phyloP scores from a whole-genome alignment of 2,888 invertebrate genomes.

The Eristalis arbustorum region DNA sequence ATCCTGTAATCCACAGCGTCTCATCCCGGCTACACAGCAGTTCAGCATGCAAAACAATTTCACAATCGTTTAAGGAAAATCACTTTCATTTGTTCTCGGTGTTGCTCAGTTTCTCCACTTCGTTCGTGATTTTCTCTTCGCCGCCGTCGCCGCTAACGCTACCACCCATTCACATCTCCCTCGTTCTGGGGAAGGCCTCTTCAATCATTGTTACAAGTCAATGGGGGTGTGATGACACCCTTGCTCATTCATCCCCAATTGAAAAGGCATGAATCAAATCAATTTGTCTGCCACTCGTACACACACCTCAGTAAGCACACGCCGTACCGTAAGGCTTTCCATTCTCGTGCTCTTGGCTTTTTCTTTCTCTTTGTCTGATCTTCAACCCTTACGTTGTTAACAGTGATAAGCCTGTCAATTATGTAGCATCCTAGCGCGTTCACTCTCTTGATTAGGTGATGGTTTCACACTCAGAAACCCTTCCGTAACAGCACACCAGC shows the following conservation, averaged over 20 bases:
- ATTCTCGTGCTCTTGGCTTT: slow-evolving; percentile 36
- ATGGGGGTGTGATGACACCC: slow-evolving; percentile 27
- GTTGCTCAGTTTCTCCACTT: slow-evolving; percentile 6
- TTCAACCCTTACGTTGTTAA: slow-evolving; percentile 48
- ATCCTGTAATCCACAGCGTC: slow-evolving; percentile 11
- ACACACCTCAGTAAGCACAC: slow-evolving; percentile 27
- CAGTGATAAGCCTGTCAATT: slow-evolving; percentile 63
- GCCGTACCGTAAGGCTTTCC: neutral
- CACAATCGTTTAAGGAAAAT: slow-evolving; percentile 53
- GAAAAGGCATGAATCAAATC: slow-evolving; percentile 66
- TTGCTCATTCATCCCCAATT: slow-evolving; percentile 43
- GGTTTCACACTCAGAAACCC: slow-evolving; percentile 36
- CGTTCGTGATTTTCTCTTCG: neutral
- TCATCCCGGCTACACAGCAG: neutral
- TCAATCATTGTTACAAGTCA: neutral
- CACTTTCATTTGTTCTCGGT: slow-evolving; percentile 40
- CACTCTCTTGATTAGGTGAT: slow-evolving; percentile 26
- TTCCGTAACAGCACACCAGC: slow-evolving; percentile 5
- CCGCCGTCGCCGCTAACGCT: neutral
- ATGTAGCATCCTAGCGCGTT: slow-evolving; percentile 32
- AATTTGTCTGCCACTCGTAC: slow-evolving; percentile 50
- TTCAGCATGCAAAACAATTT: slow-evolving; percentile 40
- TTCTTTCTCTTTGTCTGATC: slow-evolving; percentile 58
- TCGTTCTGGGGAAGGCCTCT: neutral
- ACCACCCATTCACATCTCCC: neutral